A percentile compares a stretch with the other conserved stretches of the same genome.
These are phyloP conservation scores for Caradrina kadenii DNA, from an alignment of 2,888 invertebrate genomes.

Conservation along the genomic window DNA sequence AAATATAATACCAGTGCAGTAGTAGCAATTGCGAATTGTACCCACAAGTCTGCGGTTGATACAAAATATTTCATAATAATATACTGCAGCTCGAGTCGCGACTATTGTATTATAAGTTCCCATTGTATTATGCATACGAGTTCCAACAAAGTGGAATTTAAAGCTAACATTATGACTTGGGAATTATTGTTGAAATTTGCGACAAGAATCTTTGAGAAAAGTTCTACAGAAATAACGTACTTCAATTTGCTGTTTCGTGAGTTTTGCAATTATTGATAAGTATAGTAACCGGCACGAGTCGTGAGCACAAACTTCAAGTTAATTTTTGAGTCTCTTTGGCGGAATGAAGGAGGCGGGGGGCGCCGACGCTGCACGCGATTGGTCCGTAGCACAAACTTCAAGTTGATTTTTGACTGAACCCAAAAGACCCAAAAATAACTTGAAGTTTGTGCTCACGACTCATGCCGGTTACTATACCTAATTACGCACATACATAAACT, in stretches of 20 bases:
- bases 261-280: neutral
- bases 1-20: constrained; percentile 1
- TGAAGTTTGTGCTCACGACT: too few relatives aligned
- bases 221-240: neutral
- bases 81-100: constrained; percentile 11
- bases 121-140: constrained; percentile 11
- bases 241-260: neutral
- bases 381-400: too few relatives aligned
- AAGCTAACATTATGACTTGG: constrained; percentile 19
- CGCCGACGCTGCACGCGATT: too few relatives aligned
- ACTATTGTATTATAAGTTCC: constrained; percentile 18
- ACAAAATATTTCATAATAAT: constrained; percentile 33
- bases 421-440: too few relatives aligned
- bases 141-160: constrained; percentile 22
- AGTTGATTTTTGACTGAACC: too few relatives aligned
- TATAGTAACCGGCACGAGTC: too few relatives aligned
- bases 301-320: too few relatives aligned
- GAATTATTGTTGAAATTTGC: constrained; percentile 9
- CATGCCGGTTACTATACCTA: too few relatives aligned
- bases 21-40: constrained; percentile 32
- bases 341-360: too few relatives aligned
- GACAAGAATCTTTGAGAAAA: constrained; percentile 14
- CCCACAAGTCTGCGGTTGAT: constrained; percentile 23
- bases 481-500: too few relatives aligned
- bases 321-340: too few relatives aligned